A percentile compares a stretch with the other conserved stretches of the same genome.
Evolutionary conservation across 2,797 vertebrate species (phyloP).

Genomic region (Syncerus caffer): DNA sequence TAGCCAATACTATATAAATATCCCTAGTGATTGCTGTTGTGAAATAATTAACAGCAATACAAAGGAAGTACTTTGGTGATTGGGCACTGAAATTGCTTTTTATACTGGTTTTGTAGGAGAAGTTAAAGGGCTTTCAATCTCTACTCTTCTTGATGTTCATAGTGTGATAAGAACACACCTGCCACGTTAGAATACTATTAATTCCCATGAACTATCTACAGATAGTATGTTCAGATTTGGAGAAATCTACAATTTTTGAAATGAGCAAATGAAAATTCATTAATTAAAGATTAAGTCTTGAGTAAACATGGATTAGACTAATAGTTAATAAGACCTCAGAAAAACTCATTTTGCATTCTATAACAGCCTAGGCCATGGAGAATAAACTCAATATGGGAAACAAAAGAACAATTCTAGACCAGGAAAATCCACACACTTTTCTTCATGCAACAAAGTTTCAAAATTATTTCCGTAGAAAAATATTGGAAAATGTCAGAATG

Average conservation of each 20-base stretch:
- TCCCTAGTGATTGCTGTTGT: neutral
- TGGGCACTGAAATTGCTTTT: neutral
- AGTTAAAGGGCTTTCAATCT: neutral
- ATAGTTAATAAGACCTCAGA: neutral
- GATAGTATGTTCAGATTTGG: neutral
- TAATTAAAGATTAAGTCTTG: neutral
- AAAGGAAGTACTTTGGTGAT: neutral
- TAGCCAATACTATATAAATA: neutral
- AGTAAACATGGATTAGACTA: neutral
- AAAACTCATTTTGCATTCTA: neutral
- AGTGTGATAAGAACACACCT: neutral
- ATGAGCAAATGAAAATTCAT: neutral
- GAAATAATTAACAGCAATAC: neutral
- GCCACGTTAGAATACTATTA: neutral
- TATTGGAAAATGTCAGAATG: neutral
- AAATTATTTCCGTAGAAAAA: neutral
- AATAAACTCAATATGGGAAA: neutral
- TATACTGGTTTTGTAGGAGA: neutral
- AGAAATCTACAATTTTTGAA: neutral
- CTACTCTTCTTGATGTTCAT: neutral
- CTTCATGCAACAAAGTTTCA: neutral
- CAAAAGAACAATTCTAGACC: neutral
- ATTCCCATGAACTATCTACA: neutral
- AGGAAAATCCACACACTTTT: neutral
- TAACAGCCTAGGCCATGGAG: neutral